Evolutionary conservation across 1,140 invertebrate genomes (phyloP), one percentile per base, ranked within the genome.

Genomic region (Hycleus cichorii): DNA sequence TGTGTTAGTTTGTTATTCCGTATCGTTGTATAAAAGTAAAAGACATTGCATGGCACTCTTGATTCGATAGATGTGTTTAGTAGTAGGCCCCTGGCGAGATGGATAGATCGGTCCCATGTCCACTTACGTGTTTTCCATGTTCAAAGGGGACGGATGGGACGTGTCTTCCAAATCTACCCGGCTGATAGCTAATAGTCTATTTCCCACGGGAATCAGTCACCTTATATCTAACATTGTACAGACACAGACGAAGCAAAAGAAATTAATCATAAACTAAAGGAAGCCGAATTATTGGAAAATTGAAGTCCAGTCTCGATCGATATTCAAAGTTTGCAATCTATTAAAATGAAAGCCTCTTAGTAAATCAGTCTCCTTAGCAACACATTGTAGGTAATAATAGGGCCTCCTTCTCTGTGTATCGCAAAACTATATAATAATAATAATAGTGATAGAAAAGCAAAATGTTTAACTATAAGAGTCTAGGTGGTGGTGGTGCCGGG

Each of bases 21-120:
- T 5, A 42, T 11, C 40, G 18, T 11, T 25, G 43, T 32, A 18
- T 47, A 42, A 32, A 32, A 27, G 54, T 18, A 18, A 48, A 63
- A 63, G 60, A 64, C 63, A 64, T 60, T 46, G 60, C 58, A 62
- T 59, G 47, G 63, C 63, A 64, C 63, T 64, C 53, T 58, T 60
- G 60, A 62, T 64, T 62, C 60, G 45, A 55, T 61, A 57, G 56
- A 60, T 64, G 57, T 64, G 57, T 62, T 58, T 62, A 59, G 57
- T 50, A 63, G 58, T 53, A 57, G 49, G 58, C 64, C 64, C 59
- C 57, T 46, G 57, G 63, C 56, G 60, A 62, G 44, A 57, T 47
- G 18, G 65, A 69, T 65, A 64, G 63, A 69, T 69, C 64, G 65
- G 59, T 67, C 65, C 65, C 67, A 59, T 65, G 67, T 67, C 65